Evolutionary conservation across 1,140 invertebrate genomes (phyloP).

Genomic region (Ctenoplectra terminalis): DNA sequence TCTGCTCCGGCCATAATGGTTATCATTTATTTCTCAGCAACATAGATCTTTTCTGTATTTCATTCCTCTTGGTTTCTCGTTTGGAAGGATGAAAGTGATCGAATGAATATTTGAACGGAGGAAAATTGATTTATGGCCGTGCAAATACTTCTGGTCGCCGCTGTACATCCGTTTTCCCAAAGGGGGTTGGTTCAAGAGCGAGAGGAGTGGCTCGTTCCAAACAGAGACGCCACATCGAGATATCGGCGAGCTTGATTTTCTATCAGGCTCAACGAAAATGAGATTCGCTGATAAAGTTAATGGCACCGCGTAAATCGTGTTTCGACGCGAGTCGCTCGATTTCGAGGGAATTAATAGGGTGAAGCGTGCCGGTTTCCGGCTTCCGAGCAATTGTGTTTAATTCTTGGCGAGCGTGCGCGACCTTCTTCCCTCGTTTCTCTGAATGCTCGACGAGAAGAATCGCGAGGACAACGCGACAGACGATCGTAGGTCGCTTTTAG

Average conservation of each 20-base stretch:
- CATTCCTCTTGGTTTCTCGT: neutral
- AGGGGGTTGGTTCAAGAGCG: no score
- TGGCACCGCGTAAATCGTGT: no score
- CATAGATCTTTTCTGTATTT: no score
- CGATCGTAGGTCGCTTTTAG: neutral
- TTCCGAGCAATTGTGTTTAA: neutral
- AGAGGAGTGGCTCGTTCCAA: no score
- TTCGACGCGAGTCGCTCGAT: no score
- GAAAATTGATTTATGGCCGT: neutral
- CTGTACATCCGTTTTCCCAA: no score
- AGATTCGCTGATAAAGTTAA: slow-evolving; percentile 33
- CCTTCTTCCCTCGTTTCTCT: slow-evolving; percentile 12
- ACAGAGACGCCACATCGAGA: no score
- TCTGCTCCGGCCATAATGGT: no score
- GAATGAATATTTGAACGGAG: neutral
- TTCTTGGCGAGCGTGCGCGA: neutral
- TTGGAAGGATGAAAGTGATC: no score
- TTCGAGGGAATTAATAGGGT: slow-evolving; percentile 15
- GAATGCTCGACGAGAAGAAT: neutral
- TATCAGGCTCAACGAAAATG: neutral
- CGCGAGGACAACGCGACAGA: neutral
- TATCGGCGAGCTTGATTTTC: slow-evolving; percentile 14
- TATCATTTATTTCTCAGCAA: no score
- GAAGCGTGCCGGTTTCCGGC: neutral
- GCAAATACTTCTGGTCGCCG: no score